These are phyloP conservation scores for Chlorops oryzae DNA, from an alignment of 1,140 invertebrate genomes.

Conservation along the genomic window DNA sequence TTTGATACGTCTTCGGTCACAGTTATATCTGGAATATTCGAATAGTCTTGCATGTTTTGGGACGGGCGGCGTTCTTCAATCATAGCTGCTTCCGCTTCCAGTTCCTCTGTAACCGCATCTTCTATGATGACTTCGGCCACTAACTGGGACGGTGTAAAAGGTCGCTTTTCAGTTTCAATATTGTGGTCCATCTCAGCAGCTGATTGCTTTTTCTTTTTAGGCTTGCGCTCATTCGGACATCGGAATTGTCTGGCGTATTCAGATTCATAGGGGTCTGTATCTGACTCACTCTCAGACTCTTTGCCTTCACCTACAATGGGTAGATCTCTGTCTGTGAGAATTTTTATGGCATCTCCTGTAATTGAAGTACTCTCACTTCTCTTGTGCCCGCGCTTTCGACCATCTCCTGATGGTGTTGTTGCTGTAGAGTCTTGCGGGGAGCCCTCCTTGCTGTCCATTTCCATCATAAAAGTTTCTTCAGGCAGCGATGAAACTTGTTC, in stretches of 20 bases:
- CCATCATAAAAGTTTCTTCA: slow-evolving; percentile 34
- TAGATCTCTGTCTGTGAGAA: slow-evolving; percentile 29
- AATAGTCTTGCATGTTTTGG: slow-evolving; percentile 46
- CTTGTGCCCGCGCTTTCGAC: slow-evolving; percentile 51
- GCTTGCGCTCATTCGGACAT: slow-evolving; percentile 36
- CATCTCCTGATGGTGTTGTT: slow-evolving; percentile 52
- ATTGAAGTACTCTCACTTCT: slow-evolving; percentile 53
- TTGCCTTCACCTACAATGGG: slow-evolving; percentile 30
- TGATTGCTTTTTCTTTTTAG: slow-evolving; percentile 30
- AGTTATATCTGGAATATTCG: slow-evolving; percentile 61
- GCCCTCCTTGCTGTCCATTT: slow-evolving; percentile 49
- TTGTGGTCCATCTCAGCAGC: slow-evolving; percentile 43
- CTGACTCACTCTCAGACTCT: slow-evolving; percentile 43
- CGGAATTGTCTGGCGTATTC: slow-evolving; percentile 45
- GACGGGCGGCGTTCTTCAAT: slow-evolving; percentile 46
- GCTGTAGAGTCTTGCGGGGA: slow-evolving; percentile 47
- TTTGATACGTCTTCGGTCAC: slow-evolving; percentile 56
- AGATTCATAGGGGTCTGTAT: slow-evolving; percentile 45
- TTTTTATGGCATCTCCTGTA: slow-evolving; percentile 34
- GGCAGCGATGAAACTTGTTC: slow-evolving; percentile 40
- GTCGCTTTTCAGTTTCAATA: slow-evolving; percentile 36
- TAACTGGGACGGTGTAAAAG: slow-evolving; percentile 42
- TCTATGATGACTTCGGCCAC: slow-evolving; percentile 52
- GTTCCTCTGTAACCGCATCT: slow-evolving; percentile 53
- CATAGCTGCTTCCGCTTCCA: slow-evolving; percentile 47